Percentiles rank a stretch among this genome's conserved stretches.
Evolutionary conservation across 2,888 invertebrate species (phyloP).

Genomic region (Sialis lutaria): DNA sequence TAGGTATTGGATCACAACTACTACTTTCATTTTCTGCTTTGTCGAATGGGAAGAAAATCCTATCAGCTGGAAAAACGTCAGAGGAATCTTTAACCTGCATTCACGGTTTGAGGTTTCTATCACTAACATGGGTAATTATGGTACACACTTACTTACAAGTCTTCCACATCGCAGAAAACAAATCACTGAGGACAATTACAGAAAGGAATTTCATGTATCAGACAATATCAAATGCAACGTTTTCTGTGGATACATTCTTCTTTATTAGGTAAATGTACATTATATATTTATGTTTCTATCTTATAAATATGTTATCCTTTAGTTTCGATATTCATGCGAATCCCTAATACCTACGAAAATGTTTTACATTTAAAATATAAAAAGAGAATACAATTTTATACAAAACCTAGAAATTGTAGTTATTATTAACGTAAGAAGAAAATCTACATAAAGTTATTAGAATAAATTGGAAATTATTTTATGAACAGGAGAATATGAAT

Average conservation of each 20-base stretch:
- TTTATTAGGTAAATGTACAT: constrained; percentile 49
- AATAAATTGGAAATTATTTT: too few species aligned
- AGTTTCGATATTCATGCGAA: too few species aligned
- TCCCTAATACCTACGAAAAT: too few species aligned
- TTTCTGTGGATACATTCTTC: constrained; percentile 75
- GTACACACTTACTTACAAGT: constrained; percentile 71
- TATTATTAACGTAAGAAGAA: too few species aligned
- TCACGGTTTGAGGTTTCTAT: constrained; percentile 61
- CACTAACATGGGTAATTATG: constrained; percentile 68
- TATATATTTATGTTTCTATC: too few species aligned
- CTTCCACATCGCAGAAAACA: constrained; percentile 59
- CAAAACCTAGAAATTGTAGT: too few species aligned
- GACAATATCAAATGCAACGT: constrained; percentile 69
- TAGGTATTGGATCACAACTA: constrained; percentile 40
- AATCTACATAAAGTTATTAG: too few species aligned
- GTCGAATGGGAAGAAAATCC: constrained; percentile 55
- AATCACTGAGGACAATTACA: constrained; percentile 51
- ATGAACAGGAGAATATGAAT: too few species aligned
- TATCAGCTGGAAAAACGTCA: constrained; percentile 46
- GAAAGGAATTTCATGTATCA: constrained; percentile 66
- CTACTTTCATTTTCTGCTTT: constrained; percentile 59
- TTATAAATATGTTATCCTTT: too few species aligned
- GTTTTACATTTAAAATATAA: too few species aligned
- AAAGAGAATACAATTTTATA: too few species aligned
- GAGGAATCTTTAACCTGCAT: constrained; percentile 55